Base-by-base conservation (phyloP, 92 coral and sea anemone species). In the Parazoanthus swiftii region DNA sequence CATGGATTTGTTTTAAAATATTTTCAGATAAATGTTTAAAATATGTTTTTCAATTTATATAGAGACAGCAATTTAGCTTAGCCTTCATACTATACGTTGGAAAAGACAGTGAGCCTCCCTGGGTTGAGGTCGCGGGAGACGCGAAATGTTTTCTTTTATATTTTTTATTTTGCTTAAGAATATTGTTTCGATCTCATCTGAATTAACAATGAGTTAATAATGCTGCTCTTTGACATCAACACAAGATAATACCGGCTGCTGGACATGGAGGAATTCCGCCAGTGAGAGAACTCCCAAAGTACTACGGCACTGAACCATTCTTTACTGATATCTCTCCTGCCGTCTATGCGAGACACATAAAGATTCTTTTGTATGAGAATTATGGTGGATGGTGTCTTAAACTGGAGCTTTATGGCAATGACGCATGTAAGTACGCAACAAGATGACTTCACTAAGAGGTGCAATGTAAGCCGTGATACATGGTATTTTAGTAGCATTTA, bases 381-480 rank as follows among this genome's bases (percentile, higher is more conserved):
- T 44, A 5, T 26, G 66, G 35, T 6, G 26, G 33, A 51, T 84
- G 46, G 76, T 84, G 87, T 84, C 78, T 84, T 2, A 84, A 70
- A 56, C 42, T 84, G 66, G 87, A 84, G 56, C 65, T 84, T 16
- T 84, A 84, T 70, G 87, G 87, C 25, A 84, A 84, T 14, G 66
- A 84, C 23, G 87, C 87, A 16, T 84, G 87, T 84, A 46, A 84
- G 87, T 84, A 71, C 26, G 26, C 42, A 68, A 70, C 37, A 9
- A 46, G 20, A 29, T 14, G 42, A 36, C 20, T 29, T 29, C 58
- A 11, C 58, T 2, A 51, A 51, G 1, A 51, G 11, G 16, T 51
- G 16, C 14, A 51, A 51, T 11, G 16, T 8, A 51, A 29, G 33
- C 33, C 33, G 33, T 29, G 33, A 29, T 29, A 29, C 33, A 29